Percentiles rank a stretch among this genome's conserved stretches.
These are phyloP conservation scores for Pyrocephalus nanus DNA, from an alignment of 2,797 vertebrate genomes.

Conservation along the genomic window DNA sequence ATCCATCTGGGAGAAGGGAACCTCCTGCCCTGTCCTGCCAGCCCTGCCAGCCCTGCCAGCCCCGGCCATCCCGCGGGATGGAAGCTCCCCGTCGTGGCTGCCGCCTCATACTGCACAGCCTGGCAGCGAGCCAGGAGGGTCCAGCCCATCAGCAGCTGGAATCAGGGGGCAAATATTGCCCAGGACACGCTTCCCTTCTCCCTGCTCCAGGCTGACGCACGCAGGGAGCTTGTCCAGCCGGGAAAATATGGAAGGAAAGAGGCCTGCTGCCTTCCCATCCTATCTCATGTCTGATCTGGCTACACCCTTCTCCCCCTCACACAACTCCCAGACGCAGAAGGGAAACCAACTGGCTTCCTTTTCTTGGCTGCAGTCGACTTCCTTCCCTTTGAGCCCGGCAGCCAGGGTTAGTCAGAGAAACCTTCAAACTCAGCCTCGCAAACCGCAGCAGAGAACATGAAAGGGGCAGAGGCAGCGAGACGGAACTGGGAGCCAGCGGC, in stretches of 20 bases:
- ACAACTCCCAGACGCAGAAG: neutral
- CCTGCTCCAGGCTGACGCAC: neutral
- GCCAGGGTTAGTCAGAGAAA: neutral
- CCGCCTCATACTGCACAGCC: neutral
- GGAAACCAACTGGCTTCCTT: constrained; percentile 38
- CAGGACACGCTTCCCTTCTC: neutral
- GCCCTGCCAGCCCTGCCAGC: neutral
- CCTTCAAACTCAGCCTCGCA: neutral
- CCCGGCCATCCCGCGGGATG: neutral
- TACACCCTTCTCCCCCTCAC: neutral
- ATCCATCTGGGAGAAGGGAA: neutral
- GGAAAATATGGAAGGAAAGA: neutral
- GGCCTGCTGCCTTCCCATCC: neutral
- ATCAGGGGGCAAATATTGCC: fast-evolving
- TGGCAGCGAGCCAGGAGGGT: neutral
- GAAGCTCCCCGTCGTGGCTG: constrained; percentile 26
- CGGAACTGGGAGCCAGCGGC: neutral
- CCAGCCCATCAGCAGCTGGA: neutral
- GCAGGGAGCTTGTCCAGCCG: neutral
- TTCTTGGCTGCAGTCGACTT: neutral
- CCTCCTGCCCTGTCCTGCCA: neutral
- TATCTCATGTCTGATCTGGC: neutral
- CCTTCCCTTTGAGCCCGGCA: constrained; percentile 18
- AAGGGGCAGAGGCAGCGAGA: neutral
- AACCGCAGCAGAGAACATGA: neutral